phyloP scores from a whole-genome alignment of 2,888 invertebrate species.

The Timema cristinae region DNA sequence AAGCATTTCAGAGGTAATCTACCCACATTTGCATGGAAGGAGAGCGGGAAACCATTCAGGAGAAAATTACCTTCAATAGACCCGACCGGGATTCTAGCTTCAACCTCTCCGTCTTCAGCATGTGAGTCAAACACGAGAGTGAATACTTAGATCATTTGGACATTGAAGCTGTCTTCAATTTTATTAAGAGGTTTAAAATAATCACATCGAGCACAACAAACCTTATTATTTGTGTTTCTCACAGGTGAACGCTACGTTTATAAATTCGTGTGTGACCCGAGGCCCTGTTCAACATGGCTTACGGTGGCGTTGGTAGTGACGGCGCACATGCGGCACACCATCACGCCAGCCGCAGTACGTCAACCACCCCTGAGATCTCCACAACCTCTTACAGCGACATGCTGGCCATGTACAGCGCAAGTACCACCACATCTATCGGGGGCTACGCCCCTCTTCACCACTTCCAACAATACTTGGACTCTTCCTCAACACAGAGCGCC shows the following conservation, averaged over 20 bases:
- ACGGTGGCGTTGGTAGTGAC: constrained; percentile 41
- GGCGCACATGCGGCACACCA: not conserved
- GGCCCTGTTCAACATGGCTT: constrained; percentile 81
- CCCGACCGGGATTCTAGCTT: too few species aligned
- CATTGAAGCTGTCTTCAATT: too few species aligned
- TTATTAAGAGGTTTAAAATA: too few species aligned
- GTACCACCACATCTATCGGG: constrained; percentile 17
- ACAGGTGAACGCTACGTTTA: constrained; percentile 92
- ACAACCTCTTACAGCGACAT: constrained; percentile 27
- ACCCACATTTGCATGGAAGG: too few species aligned
- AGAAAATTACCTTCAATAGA: too few species aligned
- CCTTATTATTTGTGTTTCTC: not conserved
- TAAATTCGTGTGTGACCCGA: constrained; percentile 94
- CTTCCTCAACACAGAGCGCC: not conserved
- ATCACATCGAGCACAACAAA: too few species aligned
- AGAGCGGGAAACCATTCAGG: too few species aligned
- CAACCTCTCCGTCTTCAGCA: too few species aligned
- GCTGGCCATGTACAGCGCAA: constrained; percentile 29
- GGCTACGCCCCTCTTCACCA: constrained; percentile 24
- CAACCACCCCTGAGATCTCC: constrained; percentile 7
- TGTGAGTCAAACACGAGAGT: too few species aligned
- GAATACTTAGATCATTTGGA: too few species aligned
- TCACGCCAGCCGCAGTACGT: not conserved
- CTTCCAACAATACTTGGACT: constrained; percentile 29
- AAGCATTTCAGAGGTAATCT: too few species aligned